Percentiles rank a stretch among this genome's conserved stretches.
Conservation (phyloP, 1,140 invertebrate species). For the Brachionus manjavacas region DNA sequence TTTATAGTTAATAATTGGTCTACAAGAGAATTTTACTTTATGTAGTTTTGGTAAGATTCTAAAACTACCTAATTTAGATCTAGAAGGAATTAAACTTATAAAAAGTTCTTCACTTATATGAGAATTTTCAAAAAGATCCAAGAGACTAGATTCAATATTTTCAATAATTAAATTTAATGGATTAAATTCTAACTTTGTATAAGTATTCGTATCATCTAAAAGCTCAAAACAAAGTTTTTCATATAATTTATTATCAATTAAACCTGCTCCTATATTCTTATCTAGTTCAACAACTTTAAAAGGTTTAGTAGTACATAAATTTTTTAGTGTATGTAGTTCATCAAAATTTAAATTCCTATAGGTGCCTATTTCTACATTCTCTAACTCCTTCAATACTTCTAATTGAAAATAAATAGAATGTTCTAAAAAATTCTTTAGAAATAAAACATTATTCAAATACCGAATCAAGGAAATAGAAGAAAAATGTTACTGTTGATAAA, state of each 20-base stretch:
- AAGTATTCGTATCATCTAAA: neutral
- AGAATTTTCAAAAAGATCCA: neutral
- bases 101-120: neutral
- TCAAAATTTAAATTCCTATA: neutral
- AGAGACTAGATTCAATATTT: neutral
- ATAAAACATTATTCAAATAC: too few species aligned
- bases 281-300: conserved; percentile 7
- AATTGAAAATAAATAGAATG: conserved; percentile 10
- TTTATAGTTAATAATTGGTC: conserved; percentile 18
- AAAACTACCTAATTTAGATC: neutral
- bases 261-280: conserved; percentile 9
- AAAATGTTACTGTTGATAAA: too few species aligned
- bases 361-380: neutral
- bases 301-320: neutral
- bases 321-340: neutral
- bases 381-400: conserved; percentile 1
- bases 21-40: neutral
- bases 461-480: too few species aligned
- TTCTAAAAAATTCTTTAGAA: too few species aligned
- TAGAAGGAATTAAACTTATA: neutral
- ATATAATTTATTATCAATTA: conserved; percentile 14
- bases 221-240: neutral
- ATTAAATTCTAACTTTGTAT: neutral
- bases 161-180: neutral
- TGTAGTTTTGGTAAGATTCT: conserved; percentile 18